A percentile compares a stretch with the other conserved stretches of the same genome.
These are phyloP conservation scores for Phylloscopus trochiloides DNA, from an alignment of 2,113 vertebrate species.

Conservation along the genomic window DNA sequence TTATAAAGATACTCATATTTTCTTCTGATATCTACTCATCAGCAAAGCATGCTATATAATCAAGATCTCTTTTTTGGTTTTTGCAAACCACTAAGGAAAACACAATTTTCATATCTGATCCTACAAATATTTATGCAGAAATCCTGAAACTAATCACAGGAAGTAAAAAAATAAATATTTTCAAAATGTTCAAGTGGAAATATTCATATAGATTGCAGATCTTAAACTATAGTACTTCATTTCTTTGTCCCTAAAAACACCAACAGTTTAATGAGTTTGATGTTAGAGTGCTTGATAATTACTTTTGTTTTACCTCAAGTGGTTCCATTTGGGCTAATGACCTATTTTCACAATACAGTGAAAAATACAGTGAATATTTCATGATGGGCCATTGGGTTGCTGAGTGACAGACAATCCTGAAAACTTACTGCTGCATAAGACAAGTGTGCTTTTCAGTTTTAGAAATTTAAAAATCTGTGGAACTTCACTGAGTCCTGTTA, in stretches of 20 bases:
- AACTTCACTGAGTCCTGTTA: not conserved
- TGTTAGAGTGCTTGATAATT: not conserved
- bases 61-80: not conserved
- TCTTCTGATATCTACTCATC: not conserved
- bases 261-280: not conserved
- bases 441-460: not conserved
- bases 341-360: not conserved
- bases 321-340: not conserved
- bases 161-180: not conserved
- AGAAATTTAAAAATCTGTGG: not conserved
- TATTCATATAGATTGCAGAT: not conserved
- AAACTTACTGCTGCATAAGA: not conserved
- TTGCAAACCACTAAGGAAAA: not conserved
- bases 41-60: not conserved
- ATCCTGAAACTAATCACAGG: not conserved
- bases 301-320: not conserved
- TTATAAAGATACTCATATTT: not conserved
- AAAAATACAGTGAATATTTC: not conserved
- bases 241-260: not conserved
- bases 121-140: not conserved
- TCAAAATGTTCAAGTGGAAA: not conserved
- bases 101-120: not conserved
- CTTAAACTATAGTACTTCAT: not conserved
- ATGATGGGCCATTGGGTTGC: accelerated
- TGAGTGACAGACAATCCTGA: not conserved